phyloP scores from a whole-genome alignment of 2,888 invertebrate species.

The Eulithis prunata region DNA sequence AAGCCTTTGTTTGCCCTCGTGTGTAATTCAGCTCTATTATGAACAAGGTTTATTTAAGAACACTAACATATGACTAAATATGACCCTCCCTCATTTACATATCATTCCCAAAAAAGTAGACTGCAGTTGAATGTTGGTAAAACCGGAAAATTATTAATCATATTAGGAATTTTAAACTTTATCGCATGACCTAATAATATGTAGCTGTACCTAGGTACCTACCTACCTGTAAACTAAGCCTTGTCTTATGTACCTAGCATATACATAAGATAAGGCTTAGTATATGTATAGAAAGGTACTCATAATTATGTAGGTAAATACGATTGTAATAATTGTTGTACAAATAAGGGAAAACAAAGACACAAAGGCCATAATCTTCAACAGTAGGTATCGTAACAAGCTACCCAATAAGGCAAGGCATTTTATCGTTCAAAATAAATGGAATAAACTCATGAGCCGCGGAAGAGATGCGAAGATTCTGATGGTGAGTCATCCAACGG shows the following conservation, averaged over 20 bases:
- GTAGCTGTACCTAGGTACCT: too few relatives aligned
- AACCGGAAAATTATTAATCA: conserved; percentile 15
- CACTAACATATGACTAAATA: neutral
- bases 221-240: too few relatives aligned
- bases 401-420: conserved; percentile 46
- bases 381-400: conserved; percentile 21
- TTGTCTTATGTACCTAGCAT: too few relatives aligned
- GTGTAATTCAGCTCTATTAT: conserved; percentile 5
- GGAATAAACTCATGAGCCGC: conserved; percentile 41
- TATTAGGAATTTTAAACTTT: too few relatives aligned
- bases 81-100: conserved; percentile 12
- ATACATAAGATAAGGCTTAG: too few relatives aligned
- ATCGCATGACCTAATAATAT: too few relatives aligned
- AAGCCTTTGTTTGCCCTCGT: conserved; percentile 17
- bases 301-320: too few relatives aligned
- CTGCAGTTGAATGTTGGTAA: neutral
- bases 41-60: neutral
- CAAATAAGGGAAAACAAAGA: conserved; percentile 35
- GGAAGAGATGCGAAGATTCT: conserved; percentile 42
- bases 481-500: conserved; percentile 56
- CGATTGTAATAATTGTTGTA: too few relatives aligned
- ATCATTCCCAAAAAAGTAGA: neutral
- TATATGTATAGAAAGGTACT: too few relatives aligned
- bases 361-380: conserved; percentile 29
- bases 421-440: conserved; percentile 47